Evolutionary conservation across 2,888 invertebrate species (phyloP).

Genomic region (Isotomurus palustris): DNA sequence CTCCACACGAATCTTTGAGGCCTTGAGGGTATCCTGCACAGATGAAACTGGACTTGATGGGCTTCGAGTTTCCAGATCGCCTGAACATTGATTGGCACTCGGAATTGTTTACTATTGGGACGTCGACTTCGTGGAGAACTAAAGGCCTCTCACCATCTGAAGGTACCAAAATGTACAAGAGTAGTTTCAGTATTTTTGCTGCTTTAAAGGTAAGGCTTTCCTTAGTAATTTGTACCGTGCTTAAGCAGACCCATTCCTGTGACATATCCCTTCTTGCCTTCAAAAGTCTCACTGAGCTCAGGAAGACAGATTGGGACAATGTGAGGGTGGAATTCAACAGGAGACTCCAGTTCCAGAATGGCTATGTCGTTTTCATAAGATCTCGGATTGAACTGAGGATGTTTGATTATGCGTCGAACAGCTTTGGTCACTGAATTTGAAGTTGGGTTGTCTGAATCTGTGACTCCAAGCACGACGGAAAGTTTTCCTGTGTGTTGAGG

Average conservation of each 20-base stretch:
- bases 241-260: slow-evolving; percentile 91
- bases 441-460: slow-evolving; percentile 21
- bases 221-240: slow-evolving; percentile 59
- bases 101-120: slow-evolving; percentile 83
- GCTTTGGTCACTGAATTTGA: slow-evolving; percentile 64
- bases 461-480: slow-evolving; percentile 28
- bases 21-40: slow-evolving; percentile 90
- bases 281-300: slow-evolving; percentile 65
- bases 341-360: slow-evolving; percentile 73
- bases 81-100: slow-evolving; percentile 91
- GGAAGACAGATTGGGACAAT: slow-evolving; percentile 92
- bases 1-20: slow-evolving; percentile 86
- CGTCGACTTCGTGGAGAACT: slow-evolving; percentile 80
- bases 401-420: slow-evolving; percentile 79
- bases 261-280: slow-evolving; percentile 79
- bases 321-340: slow-evolving; percentile 76
- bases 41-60: slow-evolving; percentile 77
- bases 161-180: neutral
- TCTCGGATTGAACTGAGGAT: slow-evolving; percentile 78
- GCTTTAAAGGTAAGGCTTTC: neutral
- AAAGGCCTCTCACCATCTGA: slow-evolving; percentile 79
- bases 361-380: slow-evolving; percentile 90
- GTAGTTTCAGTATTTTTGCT: neutral
- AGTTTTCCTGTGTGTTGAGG: slow-evolving; percentile 29
- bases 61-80: slow-evolving; percentile 80